A percentile compares a stretch with the other conserved stretches of the same genome.
Conservation (phyloP, 1,140 invertebrate species). For the Hycleus cichorii region DNA sequence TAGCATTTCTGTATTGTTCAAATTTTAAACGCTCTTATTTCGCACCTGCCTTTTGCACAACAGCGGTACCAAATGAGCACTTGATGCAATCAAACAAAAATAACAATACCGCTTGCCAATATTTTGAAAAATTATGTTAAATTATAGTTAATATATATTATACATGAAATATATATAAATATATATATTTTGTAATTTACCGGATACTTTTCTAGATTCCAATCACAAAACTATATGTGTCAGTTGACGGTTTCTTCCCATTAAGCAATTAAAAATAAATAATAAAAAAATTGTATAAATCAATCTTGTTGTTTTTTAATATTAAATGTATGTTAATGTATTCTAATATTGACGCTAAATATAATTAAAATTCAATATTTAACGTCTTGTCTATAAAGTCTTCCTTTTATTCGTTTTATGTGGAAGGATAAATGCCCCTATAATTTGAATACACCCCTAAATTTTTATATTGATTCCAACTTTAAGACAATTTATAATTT, state of each 20-base stretch:
- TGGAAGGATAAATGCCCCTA: too few species aligned
- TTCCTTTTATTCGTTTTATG: slow-evolving; percentile 7
- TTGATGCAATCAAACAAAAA: slow-evolving; percentile 14
- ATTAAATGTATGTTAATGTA: slow-evolving; percentile 34
- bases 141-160: slow-evolving; percentile 22
- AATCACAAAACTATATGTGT: slow-evolving; percentile 32
- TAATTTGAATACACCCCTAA: too few species aligned
- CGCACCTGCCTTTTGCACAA: slow-evolving; percentile 30
- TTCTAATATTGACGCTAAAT: slow-evolving; percentile 31
- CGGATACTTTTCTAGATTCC: slow-evolving; percentile 29
- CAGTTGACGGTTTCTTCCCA: slow-evolving; percentile 29
- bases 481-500: too few species aligned
- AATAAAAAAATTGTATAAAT: slow-evolving; percentile 26
- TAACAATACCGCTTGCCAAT: slow-evolving; percentile 24
- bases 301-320: slow-evolving; percentile 34
- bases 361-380: slow-evolving; percentile 30
- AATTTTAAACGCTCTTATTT: slow-evolving; percentile 20
- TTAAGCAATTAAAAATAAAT: slow-evolving; percentile 30
- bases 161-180: slow-evolving; percentile 17
- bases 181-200: slow-evolving; percentile 32
- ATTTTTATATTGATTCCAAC: too few species aligned
- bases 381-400: slow-evolving; percentile 22
- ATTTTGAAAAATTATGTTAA: slow-evolving; percentile 26
- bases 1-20: slow-evolving; percentile 14
- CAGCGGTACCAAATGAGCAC: slow-evolving; percentile 22